These are phyloP conservation scores for Borostomias antarcticus DNA, from an alignment of 2,797 vertebrate genomes.

Conservation along the genomic window DNA sequence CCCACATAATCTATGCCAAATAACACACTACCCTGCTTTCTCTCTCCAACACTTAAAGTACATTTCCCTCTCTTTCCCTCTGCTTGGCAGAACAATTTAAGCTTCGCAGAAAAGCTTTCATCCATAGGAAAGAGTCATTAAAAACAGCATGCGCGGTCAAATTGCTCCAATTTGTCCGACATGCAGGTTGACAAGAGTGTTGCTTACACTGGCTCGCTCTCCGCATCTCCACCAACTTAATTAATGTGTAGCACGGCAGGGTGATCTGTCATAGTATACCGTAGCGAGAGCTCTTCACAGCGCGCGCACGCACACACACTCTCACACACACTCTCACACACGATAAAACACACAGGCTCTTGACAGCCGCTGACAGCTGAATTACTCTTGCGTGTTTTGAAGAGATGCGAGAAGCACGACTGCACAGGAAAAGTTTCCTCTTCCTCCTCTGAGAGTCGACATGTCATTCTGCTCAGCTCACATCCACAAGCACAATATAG, in stretches of 20 bases:
- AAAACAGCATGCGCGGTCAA: conserved; percentile 54
- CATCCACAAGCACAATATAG: neutral
- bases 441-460: conserved; percentile 41
- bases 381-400: conserved; percentile 28
- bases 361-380: conserved; percentile 19
- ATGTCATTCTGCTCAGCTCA: conserved; percentile 24
- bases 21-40: neutral
- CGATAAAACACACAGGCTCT: neutral
- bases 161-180: conserved; percentile 58
- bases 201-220: conserved; percentile 17
- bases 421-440: conserved; percentile 30
- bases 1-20: too few species aligned
- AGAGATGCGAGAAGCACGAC: conserved; percentile 28
- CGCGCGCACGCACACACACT: conserved; percentile 29
- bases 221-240: conserved; percentile 45
- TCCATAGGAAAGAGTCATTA: conserved; percentile 44
- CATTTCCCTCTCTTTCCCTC: conserved; percentile 43
- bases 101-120: conserved; percentile 30
- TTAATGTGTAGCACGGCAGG: conserved; percentile 57
- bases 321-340: neutral
- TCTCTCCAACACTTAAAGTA: conserved; percentile 26
- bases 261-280: conserved; percentile 54
- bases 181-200: conserved; percentile 52
- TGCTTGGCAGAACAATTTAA: conserved; percentile 60
- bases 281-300: conserved; percentile 37